Conservation (phyloP, 2,113 vertebrate genomes). For the Regulus satrapa region DNA sequence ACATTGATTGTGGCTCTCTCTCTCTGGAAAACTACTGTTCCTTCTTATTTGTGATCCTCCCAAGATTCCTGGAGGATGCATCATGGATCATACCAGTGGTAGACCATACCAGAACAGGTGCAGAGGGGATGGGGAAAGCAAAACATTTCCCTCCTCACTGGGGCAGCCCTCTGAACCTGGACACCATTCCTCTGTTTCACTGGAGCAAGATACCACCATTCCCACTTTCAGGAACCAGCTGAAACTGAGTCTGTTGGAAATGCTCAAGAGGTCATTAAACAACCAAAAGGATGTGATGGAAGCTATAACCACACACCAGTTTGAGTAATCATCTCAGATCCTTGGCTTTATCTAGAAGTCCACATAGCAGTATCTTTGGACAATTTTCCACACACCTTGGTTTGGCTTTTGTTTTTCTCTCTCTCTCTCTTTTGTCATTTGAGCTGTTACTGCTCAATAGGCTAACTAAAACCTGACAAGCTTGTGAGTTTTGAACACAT, state of each 20-base stretch:
- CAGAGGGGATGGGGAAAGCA: neutral
- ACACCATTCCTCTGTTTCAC: neutral
- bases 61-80: neutral
- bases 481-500: neutral
- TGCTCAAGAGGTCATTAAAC: neutral
- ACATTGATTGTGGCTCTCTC: rapidly evolving
- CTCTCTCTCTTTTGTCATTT: neutral
- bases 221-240: neutral
- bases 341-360: neutral
- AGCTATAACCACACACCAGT: rapidly evolving
- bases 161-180: neutral
- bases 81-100: no score
- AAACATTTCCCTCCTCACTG: neutral
- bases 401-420: neutral
- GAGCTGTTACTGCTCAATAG: neutral
- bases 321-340: neutral
- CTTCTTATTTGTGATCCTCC: neutral
- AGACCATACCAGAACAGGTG: neutral
- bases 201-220: neutral
- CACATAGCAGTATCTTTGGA: neutral
- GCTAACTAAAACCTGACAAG: neutral
- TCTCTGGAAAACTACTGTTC: rapidly evolving
- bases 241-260: neutral
- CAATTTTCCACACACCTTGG: neutral
- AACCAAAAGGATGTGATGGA: neutral